phyloP scores from a whole-genome alignment of 2,113 vertebrate species.

The Eulacestoma nigropectus region DNA sequence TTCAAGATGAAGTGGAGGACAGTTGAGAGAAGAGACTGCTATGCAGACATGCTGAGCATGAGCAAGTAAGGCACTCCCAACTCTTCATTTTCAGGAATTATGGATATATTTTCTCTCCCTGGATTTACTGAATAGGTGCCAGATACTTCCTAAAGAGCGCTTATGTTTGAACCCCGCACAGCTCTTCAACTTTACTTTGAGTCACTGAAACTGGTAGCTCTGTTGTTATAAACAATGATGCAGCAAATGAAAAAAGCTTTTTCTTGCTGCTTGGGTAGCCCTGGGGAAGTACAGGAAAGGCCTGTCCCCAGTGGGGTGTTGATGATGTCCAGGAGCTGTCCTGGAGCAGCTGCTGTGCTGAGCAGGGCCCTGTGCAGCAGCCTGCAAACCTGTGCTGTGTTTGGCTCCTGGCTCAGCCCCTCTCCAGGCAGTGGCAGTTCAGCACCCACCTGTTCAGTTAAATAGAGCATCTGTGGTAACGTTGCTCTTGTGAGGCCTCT shows the following conservation, averaged over 20 bases:
- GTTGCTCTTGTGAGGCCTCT: background rate
- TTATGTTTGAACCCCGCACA: background rate
- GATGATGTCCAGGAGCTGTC: background rate
- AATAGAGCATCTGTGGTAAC: background rate
- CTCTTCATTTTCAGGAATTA: background rate
- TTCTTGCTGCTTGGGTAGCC: background rate
- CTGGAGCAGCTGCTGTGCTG: background rate
- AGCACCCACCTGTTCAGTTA: rapidly evolving
- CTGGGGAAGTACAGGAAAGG: background rate
- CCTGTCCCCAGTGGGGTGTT: background rate
- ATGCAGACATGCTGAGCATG: background rate
- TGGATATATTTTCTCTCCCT: background rate
- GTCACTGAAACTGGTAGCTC: background rate
- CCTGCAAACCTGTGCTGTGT: background rate
- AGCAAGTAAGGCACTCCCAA: background rate
- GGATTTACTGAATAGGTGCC: background rate
- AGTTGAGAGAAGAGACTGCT: background rate
- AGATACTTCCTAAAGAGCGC: background rate
- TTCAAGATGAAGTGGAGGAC: background rate
- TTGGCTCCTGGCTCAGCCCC: background rate
- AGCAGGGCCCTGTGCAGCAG: background rate
- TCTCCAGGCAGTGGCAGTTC: background rate
- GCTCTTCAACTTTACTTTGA: background rate
- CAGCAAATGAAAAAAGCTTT: background rate
- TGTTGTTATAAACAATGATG: background rate